Percentiles rank a stretch among this genome's conserved stretches.
These are phyloP conservation scores for Oceanodroma leucorhoa DNA, from an alignment of 2,797 vertebrate species.

Conservation along the genomic window DNA sequence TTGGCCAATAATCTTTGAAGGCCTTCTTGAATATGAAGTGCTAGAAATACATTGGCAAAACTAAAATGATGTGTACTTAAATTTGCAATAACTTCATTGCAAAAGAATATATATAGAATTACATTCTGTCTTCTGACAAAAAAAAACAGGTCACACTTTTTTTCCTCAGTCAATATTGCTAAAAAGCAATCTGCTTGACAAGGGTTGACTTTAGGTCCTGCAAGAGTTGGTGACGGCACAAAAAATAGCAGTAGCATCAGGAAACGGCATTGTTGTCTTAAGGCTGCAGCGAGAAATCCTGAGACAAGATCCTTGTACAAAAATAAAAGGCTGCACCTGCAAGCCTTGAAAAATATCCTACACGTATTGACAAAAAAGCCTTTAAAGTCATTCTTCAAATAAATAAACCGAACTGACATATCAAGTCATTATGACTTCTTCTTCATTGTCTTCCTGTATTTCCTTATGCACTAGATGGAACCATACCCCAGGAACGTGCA, in stretches of 20 bases:
- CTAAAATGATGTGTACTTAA: not conserved
- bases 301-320: not conserved
- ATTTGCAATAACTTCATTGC: not conserved
- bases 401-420: not conserved
- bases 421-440: not conserved
- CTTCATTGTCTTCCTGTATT: not conserved
- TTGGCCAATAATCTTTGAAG: not conserved
- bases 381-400: not conserved
- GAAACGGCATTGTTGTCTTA: not conserved
- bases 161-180: not conserved
- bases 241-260: not conserved
- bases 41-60: not conserved
- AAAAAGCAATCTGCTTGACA: not conserved
- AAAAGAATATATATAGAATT: not conserved
- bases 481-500: not conserved
- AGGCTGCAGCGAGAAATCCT: not conserved
- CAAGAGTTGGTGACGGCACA: not conserved
- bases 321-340: not conserved
- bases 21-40: not conserved
- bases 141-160: not conserved
- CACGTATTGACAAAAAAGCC: not conserved
- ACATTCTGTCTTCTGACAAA: not conserved
- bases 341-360: constrained; percentile 2
- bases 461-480: not conserved
- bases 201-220: not conserved